Percentiles rank a stretch among this genome's conserved stretches.
Evolutionary conservation across 2,113 vertebrate species (phyloP).

Genomic region (Lagopus muta): DNA sequence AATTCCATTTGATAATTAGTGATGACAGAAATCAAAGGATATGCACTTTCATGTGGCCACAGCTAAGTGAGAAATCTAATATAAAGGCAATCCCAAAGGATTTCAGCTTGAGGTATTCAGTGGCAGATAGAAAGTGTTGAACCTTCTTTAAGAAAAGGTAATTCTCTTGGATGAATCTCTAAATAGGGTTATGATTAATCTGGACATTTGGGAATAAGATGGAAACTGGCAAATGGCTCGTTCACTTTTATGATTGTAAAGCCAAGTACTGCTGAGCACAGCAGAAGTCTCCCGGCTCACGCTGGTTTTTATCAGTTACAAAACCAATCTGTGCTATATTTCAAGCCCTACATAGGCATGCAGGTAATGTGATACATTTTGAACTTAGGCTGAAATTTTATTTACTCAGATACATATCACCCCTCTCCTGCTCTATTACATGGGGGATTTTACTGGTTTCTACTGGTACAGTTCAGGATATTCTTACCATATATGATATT

Average conservation of each 20-base stretch:
- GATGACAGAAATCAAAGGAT: not conserved
- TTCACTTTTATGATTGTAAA: constrained; percentile 24
- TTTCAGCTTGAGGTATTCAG: not conserved
- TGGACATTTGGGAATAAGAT: constrained; percentile 41
- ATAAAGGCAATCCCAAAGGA: not conserved
- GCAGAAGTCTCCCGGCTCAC: constrained; percentile 9
- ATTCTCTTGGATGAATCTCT: constrained; percentile 44
- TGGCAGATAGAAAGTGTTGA: not conserved
- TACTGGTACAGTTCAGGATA: not conserved
- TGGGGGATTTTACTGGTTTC: not conserved
- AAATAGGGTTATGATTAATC: constrained; percentile 57
- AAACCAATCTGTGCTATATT: constrained; percentile 41
- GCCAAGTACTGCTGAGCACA: constrained; percentile 54
- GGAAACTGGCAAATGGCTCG: constrained; percentile 26
- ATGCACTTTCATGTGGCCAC: not conserved
- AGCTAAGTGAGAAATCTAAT: not conserved
- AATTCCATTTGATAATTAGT: not conserved
- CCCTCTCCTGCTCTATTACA: not conserved
- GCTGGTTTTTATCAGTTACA: constrained; percentile 9
- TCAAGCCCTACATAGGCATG: not conserved
- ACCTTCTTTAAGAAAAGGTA: constrained; percentile 17
- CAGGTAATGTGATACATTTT: not conserved
- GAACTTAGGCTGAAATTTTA: not conserved
- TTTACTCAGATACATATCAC: not conserved
- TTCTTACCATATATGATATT: not conserved